Evolutionary conservation across 2,113 vertebrate species (phyloP).

Genomic region (Myiagra hebetior): DNA sequence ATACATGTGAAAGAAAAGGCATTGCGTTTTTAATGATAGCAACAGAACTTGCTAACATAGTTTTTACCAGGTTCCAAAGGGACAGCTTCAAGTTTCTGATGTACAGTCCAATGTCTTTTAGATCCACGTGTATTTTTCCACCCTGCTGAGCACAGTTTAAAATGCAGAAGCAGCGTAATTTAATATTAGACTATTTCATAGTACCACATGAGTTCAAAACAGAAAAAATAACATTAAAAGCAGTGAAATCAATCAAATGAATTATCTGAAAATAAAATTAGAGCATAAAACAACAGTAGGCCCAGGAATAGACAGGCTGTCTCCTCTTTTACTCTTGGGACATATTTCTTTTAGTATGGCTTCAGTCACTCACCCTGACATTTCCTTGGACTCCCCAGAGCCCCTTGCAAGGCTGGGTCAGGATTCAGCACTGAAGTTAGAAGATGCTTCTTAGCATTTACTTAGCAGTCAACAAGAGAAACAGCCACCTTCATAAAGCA

Average conservation of each 20-base stretch:
- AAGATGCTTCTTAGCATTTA: slow-evolving; percentile 2
- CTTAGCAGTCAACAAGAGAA: background rate
- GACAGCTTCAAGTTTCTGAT: slow-evolving; percentile 29
- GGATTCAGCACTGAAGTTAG: background rate
- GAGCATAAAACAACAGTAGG: slow-evolving; percentile 21
- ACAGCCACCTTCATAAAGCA: background rate
- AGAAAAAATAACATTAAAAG: slow-evolving; percentile 51
- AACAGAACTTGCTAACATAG: slow-evolving; percentile 9
- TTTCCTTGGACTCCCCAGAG: background rate
- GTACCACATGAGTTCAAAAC: slow-evolving; percentile 8
- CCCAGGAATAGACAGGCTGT: slow-evolving; percentile 24
- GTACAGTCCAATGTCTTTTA: background rate
- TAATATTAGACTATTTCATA: slow-evolving; percentile 13
- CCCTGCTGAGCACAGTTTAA: slow-evolving; percentile 3
- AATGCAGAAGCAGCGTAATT: slow-evolving; percentile 27
- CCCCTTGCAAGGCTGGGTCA: background rate
- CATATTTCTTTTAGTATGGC: slow-evolving; percentile 8
- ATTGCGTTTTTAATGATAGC: slow-evolving; percentile 35
- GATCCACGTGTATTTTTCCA: background rate
- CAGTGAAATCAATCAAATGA: slow-evolving; percentile 49
- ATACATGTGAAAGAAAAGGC: slow-evolving; percentile 49
- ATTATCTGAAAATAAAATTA: slow-evolving; percentile 46
- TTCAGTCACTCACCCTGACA: slow-evolving; percentile 27
- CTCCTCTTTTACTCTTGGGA: slow-evolving; percentile 19
- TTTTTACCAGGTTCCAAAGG: slow-evolving; percentile 24